Percentiles rank a stretch among this genome's conserved stretches.
phyloP scores from a whole-genome alignment of 2,797 vertebrate genomes.

The Falco novaeseelandiae region DNA sequence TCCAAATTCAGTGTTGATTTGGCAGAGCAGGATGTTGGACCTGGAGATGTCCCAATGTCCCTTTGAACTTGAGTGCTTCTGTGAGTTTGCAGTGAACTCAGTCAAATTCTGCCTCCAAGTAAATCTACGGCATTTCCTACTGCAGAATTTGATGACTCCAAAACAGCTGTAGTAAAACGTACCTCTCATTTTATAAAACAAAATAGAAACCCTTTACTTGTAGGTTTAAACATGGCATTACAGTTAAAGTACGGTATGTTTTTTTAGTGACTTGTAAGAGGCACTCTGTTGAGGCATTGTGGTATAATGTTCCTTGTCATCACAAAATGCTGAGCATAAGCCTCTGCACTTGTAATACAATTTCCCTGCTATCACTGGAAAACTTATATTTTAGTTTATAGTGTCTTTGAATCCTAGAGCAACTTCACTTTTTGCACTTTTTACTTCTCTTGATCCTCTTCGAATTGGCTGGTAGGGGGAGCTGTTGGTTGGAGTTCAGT shows the following conservation, averaged over 20 bases:
- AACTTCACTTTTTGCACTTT: background rate
- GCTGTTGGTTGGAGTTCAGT: conserved; percentile 53
- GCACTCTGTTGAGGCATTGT: background rate
- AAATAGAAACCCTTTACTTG: background rate
- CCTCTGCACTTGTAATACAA: background rate
- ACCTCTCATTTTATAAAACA: background rate
- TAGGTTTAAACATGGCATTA: background rate
- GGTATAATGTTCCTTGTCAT: background rate
- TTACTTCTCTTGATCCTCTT: background rate
- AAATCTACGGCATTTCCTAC: background rate
- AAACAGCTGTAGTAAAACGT: background rate
- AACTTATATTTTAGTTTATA: background rate
- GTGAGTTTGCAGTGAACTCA: background rate
- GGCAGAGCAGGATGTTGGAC: background rate
- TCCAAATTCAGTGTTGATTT: background rate
- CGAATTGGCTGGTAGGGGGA: conserved; percentile 45
- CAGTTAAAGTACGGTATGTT: background rate
- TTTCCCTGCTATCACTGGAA: background rate
- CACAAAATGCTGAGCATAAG: background rate
- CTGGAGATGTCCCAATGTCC: background rate
- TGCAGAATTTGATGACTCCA: background rate
- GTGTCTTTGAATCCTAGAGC: background rate
- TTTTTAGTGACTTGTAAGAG: background rate
- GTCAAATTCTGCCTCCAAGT: background rate
- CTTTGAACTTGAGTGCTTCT: background rate